Base-by-base conservation (phyloP, 2,888 invertebrate genomes). In the Caenorhabditis auriculariae region DNA sequence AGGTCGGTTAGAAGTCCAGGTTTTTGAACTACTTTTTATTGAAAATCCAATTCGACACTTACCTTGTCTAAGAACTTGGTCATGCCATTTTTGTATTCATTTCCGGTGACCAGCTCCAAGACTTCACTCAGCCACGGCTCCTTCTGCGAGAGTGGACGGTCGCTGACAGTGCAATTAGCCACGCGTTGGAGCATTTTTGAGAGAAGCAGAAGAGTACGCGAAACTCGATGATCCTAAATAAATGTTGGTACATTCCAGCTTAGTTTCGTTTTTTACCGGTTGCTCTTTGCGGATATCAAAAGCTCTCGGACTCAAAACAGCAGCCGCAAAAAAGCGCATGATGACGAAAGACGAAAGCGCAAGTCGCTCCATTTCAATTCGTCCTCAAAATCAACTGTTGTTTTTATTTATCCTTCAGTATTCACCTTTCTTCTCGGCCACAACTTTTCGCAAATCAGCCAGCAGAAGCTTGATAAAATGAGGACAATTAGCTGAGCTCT, bases 281-380 rank as follows among this genome's bases (percentile, higher is more conserved):
- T 75, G 69, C 27, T 76, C 78, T 37, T 69, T 57, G 17, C 74
- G 70, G 28, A 81, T 54, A 12, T 75, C 76, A 58, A 76, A 81
- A 2, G 72, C 67, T 41, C 75, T 81, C 12, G 81, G 81, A 52
- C 76, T 76, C 29, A 79, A 54, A 37, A 81, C 66, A 12, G 81
- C 80, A 3, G 81, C 77, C 0, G 81, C 77, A 54, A 81, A 81
- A 59, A 81, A 81, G 19, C 81, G 66, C 78, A 81, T 76, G 21
- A 81, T 76, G 17, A 81, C 64, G 42, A 81, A 81, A 4, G 77
- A 78, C 9, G 74, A 75, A 6, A 81, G 63, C 2, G 80, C 78
- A 17, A 81, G 69, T 27, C 75, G 69, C 29, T 73, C 71, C 15
- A 74, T 64, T 24, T 78, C 75, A 4, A 55, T 45, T 0, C 76